Percentiles rank a stretch among this genome's conserved stretches.
Evolutionary conservation across 2,888 invertebrate genomes (phyloP).

Genomic region (Syrista parreyssii): DNA sequence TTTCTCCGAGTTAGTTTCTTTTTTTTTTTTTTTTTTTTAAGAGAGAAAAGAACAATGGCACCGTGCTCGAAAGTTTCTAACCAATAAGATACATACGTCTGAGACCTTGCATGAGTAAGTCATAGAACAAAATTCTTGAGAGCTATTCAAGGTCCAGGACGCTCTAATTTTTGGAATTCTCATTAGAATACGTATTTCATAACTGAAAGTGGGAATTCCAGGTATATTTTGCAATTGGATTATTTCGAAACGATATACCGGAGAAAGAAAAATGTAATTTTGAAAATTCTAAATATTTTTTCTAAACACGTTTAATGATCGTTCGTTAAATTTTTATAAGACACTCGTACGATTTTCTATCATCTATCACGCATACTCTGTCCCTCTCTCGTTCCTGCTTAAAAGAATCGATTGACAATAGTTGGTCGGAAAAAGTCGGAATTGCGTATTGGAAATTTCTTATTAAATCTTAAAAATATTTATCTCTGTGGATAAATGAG

Average conservation of each 20-base stretch:
- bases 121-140: neutral
- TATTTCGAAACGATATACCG: neutral
- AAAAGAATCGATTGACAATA: no score
- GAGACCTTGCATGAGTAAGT: neutral
- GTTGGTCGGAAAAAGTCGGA: no score
- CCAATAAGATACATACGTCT: neutral
- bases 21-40: no score
- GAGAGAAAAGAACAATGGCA: neutral
- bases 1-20: neutral
- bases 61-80: neutral
- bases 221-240: neutral
- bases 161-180: neutral
- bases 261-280: neutral
- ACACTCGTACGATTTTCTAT: neutral
- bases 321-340: neutral
- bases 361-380: neutral
- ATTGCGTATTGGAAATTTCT: no score
- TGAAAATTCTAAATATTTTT: neutral
- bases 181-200: neutral
- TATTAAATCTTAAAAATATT: no score
- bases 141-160: neutral
- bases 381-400: neutral
- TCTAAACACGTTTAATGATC: neutral
- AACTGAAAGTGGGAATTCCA: neutral
- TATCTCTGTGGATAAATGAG: no score